phyloP scores from a whole-genome alignment of 2,113 vertebrate genomes.

The Tricholaema leucomelas region DNA sequence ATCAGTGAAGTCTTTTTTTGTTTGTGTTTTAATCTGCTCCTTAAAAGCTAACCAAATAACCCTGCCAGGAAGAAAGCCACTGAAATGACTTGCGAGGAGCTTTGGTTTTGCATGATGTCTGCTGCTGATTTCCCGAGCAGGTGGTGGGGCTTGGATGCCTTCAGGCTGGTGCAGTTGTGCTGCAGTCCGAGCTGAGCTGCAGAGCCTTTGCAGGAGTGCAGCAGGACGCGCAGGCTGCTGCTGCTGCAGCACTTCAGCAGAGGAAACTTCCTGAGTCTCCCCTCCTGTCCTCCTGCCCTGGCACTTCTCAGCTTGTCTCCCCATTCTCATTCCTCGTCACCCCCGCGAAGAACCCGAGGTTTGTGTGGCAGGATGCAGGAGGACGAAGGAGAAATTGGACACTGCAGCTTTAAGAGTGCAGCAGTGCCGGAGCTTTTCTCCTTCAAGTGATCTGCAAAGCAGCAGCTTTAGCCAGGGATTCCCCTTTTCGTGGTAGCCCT shows the following conservation, averaged over 20 bases:
- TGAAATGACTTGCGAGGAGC: fast-evolving
- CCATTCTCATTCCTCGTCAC: not conserved
- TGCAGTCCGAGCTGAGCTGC: slow-evolving; percentile 74
- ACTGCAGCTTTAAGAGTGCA: slow-evolving; percentile 79
- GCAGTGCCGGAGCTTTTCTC: slow-evolving; percentile 75
- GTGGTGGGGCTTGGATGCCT: not conserved
- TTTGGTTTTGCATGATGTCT: fast-evolving
- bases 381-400: slow-evolving; percentile 37
- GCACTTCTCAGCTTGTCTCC: not conserved
- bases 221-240: not conserved
- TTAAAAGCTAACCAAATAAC: not conserved
- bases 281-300: not conserved
- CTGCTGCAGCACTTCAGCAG: not conserved
- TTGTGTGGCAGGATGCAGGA: not conserved
- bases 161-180: slow-evolving; percentile 72
- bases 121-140: not conserved
- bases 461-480: slow-evolving; percentile 15
- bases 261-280: not conserved
- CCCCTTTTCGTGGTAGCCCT: not conserved
- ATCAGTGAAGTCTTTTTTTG: not conserved
- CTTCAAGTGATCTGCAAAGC: slow-evolving; percentile 80
- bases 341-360: not conserved
- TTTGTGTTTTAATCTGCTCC: not conserved
- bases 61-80: fast-evolving
- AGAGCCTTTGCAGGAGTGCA: slow-evolving; percentile 60